A percentile compares a stretch with the other conserved stretches of the same genome.
Evolutionary conservation across 2,113 vertebrate species (phyloP).

Genomic region (Lynx canadensis): DNA sequence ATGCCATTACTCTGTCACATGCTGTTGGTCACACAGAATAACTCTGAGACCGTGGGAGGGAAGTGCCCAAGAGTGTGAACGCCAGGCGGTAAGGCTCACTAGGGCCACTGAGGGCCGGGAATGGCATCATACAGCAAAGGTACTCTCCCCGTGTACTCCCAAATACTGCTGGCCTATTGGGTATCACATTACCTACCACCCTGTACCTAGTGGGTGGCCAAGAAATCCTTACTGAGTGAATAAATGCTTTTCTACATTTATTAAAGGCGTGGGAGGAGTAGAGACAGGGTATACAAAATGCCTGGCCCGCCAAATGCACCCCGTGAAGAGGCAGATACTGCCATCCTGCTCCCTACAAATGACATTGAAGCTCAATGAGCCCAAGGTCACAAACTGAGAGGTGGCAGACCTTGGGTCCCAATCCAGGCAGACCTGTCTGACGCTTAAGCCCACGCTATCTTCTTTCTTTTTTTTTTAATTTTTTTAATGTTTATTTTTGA

Average conservation of each 20-base stretch:
- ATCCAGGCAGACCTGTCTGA: not conserved
- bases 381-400: not conserved
- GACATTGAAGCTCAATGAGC: not conserved
- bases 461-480: not conserved
- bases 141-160: not conserved
- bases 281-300: not conserved
- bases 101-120: rapidly evolving
- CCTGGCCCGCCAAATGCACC: not conserved
- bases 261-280: not conserved
- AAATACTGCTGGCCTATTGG: too few relatives aligned
- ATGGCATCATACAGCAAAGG: too few relatives aligned
- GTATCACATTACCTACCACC: not conserved
- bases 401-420: not conserved
- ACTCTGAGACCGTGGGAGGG: too few relatives aligned
- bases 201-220: not conserved
- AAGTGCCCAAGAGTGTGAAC: not conserved
- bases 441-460: not conserved
- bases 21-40: not conserved
- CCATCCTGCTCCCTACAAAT: not conserved
- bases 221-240: not conserved
- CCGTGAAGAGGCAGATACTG: not conserved
- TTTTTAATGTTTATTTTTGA: too few relatives aligned
- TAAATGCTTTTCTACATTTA: not conserved
- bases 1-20: not conserved
- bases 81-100: not conserved